Base-by-base conservation (phyloP, 2,797 vertebrate genomes). In the Hirundo rustica region DNA sequence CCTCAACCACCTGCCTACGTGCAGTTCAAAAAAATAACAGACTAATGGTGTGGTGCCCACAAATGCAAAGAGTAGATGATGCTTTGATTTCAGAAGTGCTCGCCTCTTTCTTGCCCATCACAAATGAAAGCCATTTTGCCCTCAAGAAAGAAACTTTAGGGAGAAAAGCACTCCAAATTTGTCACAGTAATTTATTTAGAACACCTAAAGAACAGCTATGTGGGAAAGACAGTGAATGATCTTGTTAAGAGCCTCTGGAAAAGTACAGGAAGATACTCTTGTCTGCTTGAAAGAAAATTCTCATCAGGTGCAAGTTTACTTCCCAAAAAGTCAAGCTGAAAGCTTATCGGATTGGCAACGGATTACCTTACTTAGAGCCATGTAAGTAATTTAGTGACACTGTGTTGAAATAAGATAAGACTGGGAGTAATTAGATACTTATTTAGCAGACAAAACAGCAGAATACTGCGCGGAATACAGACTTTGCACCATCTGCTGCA, bases 381-480 rank as follows among this genome's bases (percentile, higher is more conserved):
- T 96, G 95, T 97, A 95, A 96, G 92, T 96, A 84, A 96, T 97
- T 96, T 94, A 96, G 89, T 96, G 96, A 95, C 96, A 95, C 87
- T 7, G 87, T 96, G 96, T 57, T 96, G 96, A 97, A 97, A 94
- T 94, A 97, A 96, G 96, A 96, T 95, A 96, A 97, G 94, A 70
- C 95, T 96, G 96, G 94, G 92, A 97, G 94, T 96, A 96, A 97
- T 97, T 96, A 97, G 89, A 92, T 95, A 95, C 93, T 96, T 96
- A 96, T 96, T 97, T 96, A 97, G 95, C 93, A 97, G 93, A 97
- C 94, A 96, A 96, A 97, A 96, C 94, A 96, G 89, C 78, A 87
- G 73, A 96, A 94, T 68, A 71, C 67, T 90, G 87, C 13, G 25
- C 1, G 0, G 74, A 92, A 90, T 81, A 67, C 90, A 95, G 94